These are phyloP conservation scores for Ennomos erosarius DNA, from an alignment of 2,888 invertebrate species.

Conservation along the genomic window DNA sequence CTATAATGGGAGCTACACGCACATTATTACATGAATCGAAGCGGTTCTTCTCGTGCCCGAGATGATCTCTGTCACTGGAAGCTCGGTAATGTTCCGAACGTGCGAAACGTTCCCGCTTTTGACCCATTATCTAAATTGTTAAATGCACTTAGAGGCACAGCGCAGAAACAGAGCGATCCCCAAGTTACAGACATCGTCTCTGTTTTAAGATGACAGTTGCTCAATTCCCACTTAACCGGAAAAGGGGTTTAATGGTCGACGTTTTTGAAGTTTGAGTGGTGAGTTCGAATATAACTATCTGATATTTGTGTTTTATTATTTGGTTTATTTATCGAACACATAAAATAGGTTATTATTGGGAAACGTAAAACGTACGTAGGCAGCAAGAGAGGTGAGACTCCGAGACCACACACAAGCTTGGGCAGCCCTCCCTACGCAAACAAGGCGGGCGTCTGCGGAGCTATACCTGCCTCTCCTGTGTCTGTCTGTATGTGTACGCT, in stretches of 20 bases:
- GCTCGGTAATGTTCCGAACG: slow-evolving; percentile 59
- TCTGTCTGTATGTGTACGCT: slow-evolving; percentile 65
- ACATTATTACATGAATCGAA: slow-evolving; percentile 67
- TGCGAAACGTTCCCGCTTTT: slow-evolving; percentile 62
- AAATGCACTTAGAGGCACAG: slow-evolving; percentile 68
- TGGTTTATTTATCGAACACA: slow-evolving; percentile 32
- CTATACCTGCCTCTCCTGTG: slow-evolving; percentile 57
- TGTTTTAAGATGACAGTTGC: slow-evolving; percentile 49
- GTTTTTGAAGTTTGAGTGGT: slow-evolving; percentile 20
- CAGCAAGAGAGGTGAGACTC: slow-evolving; percentile 26
- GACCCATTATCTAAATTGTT: slow-evolving; percentile 75
- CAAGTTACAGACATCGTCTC: slow-evolving; percentile 55
- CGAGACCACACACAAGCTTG: slow-evolving; percentile 75
- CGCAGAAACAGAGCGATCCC: slow-evolving; percentile 53
- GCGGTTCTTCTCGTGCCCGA: slow-evolving; percentile 52
- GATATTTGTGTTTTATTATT: slow-evolving; percentile 25
- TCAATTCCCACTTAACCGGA: slow-evolving; percentile 42
- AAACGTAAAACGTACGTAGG: slow-evolving; percentile 43
- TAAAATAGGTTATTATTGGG: slow-evolving; percentile 45
- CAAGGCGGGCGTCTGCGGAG: slow-evolving; percentile 63
- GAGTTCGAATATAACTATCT: slow-evolving; percentile 20
- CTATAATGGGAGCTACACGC: slow-evolving; percentile 64
- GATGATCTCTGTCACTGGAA: slow-evolving; percentile 57
- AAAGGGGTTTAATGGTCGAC: slow-evolving; percentile 42
- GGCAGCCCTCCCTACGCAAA: slow-evolving; percentile 71